These are phyloP conservation scores for Lingula anatina DNA, from an alignment of 2,888 invertebrate species.

Conservation along the genomic window DNA sequence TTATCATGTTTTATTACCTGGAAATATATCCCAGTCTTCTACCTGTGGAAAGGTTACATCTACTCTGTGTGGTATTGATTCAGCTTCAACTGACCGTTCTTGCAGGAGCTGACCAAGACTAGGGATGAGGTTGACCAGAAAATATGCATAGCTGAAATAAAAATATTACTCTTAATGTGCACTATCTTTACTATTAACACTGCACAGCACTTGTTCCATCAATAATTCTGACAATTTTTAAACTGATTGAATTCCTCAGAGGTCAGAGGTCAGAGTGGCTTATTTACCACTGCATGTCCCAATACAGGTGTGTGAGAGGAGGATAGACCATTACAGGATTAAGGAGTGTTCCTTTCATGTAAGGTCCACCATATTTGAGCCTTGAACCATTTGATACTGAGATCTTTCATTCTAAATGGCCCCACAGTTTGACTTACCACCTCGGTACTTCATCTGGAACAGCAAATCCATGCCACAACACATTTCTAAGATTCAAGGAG, in stretches of 20 bases:
- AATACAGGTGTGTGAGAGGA: no score
- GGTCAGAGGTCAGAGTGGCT: no score
- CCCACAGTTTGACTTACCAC: conserved; percentile 29
- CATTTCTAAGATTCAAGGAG: conserved; percentile 57
- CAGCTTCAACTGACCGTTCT: conserved; percentile 9
- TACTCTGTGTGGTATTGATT: conserved; percentile 14
- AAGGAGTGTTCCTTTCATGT: no score
- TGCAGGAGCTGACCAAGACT: conserved; percentile 34
- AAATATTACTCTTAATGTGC: not conserved
- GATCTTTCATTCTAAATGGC: no score
- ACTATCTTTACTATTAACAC: not conserved
- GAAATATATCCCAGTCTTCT: conserved; percentile 1
- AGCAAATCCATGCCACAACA: conserved; percentile 59
- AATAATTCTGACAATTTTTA: conserved; percentile 2
- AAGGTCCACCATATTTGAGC: no score
- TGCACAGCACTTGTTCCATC: conserved; percentile 2
- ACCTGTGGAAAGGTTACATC: conserved; percentile 14
- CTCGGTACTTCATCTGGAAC: conserved; percentile 50
- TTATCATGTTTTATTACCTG: conserved; percentile 2
- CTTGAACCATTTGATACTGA: no score
- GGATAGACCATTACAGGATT: no score
- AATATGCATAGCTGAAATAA: conserved; percentile 29
- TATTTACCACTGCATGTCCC: no score
- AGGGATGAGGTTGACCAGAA: conserved; percentile 39
- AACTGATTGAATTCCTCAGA: no score